Base-by-base conservation (phyloP, 2,113 vertebrate species). In the Apteryx owenii region DNA sequence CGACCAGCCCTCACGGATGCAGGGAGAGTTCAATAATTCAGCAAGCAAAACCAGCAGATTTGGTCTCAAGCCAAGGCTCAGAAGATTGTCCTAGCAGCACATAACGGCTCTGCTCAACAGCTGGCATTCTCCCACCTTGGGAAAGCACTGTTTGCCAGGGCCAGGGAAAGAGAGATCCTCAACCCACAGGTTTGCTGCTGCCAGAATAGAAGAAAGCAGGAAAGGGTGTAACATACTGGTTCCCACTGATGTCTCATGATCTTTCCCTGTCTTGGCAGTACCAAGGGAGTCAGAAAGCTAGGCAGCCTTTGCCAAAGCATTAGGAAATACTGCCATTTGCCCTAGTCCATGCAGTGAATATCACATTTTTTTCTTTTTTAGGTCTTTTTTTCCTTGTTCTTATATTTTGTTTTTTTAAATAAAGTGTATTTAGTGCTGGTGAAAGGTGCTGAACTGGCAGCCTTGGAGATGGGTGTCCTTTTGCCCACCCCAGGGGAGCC, bases 401-500 rank as follows among this genome's bases (percentile, higher is more conserved):
- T 19, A 12, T 23, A 16, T 17, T 33, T 31, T 7, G 13, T 31
- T 20, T 46, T 29, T 75, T 64, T 25, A 87, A 81, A 50, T 85
- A 68, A 96, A 96, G 83, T 92, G 90, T 95, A 58, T 92, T 89
- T 88, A 98, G 92, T 98, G 96, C 97, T 95, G 85, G 87, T 96
- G 94, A 96, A 95, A 97, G 75, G 76, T 76, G 60, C 92, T 90
- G 48, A 69, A 69, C 14, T 66, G 75, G 61, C 82, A 87, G 25
- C 91, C 68, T 65, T 12, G 8, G 36, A 85, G 42, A 40, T 33
- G 40, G 48, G 17, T 73, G 53, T 65, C 28, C 9, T 20, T 83
- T 46, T 86, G 26, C 25, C 7, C n/a, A 58, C 12, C 25, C 15
- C 7, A 44, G 23, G 46, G 42, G 36, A 46, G 5, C 25, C 6